Evolutionary conservation across 1,140 invertebrate species (phyloP).

Genomic region (Hycleus phaleratus): DNA sequence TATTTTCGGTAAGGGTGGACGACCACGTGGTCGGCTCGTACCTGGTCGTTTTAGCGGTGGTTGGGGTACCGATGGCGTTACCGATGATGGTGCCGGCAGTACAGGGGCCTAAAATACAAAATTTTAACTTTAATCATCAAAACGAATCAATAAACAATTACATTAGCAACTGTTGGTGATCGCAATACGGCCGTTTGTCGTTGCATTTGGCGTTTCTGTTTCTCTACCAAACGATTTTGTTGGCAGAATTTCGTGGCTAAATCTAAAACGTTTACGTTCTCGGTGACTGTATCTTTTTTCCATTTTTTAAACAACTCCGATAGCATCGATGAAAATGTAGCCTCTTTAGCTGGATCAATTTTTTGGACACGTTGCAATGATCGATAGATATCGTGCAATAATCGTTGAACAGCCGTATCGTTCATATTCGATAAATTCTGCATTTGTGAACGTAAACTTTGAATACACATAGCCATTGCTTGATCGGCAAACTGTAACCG

Average conservation of each 20-base stretch:
- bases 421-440: conserved; percentile 31
- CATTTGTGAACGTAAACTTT: conserved; percentile 48
- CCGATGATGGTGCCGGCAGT: conserved; percentile 26
- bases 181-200: conserved; percentile 1
- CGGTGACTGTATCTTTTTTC: conserved; percentile 42
- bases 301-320: conserved; percentile 53
- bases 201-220: conserved; percentile 20
- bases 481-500: conserved; percentile 66
- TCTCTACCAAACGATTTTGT: conserved; percentile 35
- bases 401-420: conserved; percentile 24
- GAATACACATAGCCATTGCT: conserved; percentile 60
- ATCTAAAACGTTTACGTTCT: conserved; percentile 38
- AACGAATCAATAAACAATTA: not conserved
- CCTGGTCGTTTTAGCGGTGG: conserved; percentile 28
- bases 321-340: conserved; percentile 49
- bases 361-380: conserved; percentile 56
- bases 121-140: not conserved
- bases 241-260: conserved; percentile 41
- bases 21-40: conserved; percentile 33
- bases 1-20: conserved; percentile 35
- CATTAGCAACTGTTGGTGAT: conserved; percentile 4
- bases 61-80: conserved; percentile 6
- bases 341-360: conserved; percentile 48
- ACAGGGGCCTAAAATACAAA: conserved; percentile 25
- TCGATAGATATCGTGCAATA: conserved; percentile 55